Evolutionary conservation across 2,888 invertebrate genomes (phyloP).

Genomic region (Abscondita cerata): DNA sequence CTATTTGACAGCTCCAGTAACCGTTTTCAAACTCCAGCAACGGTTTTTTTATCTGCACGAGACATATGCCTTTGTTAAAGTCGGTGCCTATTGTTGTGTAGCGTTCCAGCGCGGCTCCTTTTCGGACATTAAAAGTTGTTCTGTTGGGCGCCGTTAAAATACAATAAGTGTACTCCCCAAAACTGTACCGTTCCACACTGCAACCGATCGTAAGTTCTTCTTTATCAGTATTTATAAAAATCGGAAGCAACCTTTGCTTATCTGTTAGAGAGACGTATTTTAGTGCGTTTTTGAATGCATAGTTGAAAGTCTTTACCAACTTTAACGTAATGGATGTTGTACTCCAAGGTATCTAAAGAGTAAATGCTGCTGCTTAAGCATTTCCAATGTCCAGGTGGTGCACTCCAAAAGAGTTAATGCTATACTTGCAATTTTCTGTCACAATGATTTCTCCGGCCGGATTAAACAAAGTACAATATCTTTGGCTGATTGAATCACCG

Average conservation of each 20-base stretch:
- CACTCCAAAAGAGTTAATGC: constrained; percentile 5
- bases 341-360: constrained; percentile 26
- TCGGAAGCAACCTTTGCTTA: constrained; percentile 17
- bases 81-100: constrained; percentile 33
- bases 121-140: constrained; percentile 9
- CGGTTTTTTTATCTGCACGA: constrained; percentile 33
- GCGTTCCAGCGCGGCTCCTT: constrained; percentile 23
- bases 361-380: constrained; percentile 25
- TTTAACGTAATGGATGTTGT: constrained; percentile 24
- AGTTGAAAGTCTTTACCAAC: too few species aligned
- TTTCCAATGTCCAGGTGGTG: constrained; percentile 34
- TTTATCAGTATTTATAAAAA: constrained; percentile 20
- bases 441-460: constrained; percentile 26
- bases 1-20: constrained; percentile 35
- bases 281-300: too few species aligned
- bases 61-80: constrained; percentile 27
- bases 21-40: constrained; percentile 32
- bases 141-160: constrained; percentile 31
- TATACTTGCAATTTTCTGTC: constrained; percentile 11
- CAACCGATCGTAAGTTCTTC: constrained; percentile 32
- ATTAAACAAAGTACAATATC: constrained; percentile 34
- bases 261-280: too few species aligned
- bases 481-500: neutral
- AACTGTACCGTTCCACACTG: constrained; percentile 6
- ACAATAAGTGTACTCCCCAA: constrained; percentile 14